phyloP scores from a whole-genome alignment of 2,888 invertebrate genomes.

The Cheilosia vulpina region DNA sequence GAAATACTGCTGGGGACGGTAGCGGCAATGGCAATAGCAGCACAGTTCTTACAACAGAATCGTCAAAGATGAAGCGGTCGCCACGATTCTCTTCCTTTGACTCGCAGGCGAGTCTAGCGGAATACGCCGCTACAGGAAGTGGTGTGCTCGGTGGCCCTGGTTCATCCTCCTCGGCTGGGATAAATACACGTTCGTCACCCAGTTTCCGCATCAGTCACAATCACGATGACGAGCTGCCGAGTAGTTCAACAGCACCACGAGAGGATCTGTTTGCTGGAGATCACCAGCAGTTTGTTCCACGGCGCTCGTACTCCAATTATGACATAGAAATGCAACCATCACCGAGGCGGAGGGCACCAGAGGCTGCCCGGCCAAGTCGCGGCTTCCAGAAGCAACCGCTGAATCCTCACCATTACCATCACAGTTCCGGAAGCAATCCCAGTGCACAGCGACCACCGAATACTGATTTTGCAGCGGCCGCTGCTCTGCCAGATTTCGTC shows the following conservation, averaged over 20 bases:
- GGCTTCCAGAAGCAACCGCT: constrained; percentile 48
- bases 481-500: constrained; percentile 92
- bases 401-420: constrained; percentile 41
- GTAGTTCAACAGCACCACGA: constrained; percentile 33
- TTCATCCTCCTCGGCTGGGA: constrained; percentile 74
- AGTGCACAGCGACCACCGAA: constrained; percentile 70
- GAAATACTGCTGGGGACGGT: constrained; percentile 44
- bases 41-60: constrained; percentile 70
- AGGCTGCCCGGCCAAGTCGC: constrained; percentile 60
- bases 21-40: constrained; percentile 64
- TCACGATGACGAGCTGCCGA: constrained; percentile 48
- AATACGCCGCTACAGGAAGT: constrained; percentile 78
- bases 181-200: constrained; percentile 72
- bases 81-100: constrained; percentile 83
- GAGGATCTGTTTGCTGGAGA: constrained; percentile 53
- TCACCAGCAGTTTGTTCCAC: constrained; percentile 80
- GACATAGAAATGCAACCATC: constrained; percentile 80
- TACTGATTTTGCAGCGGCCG: constrained; percentile 78
- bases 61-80: constrained; percentile 83
- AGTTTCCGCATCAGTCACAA: constrained; percentile 67
- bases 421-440: constrained; percentile 55
- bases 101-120: constrained; percentile 83
- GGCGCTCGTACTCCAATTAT: constrained; percentile 83
- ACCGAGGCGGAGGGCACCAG: constrained; percentile 52
- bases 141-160: constrained; percentile 50